Evolutionary conservation across 2,888 invertebrate species (phyloP), one percentile per base, ranked within the genome.

Genomic region (Altica lythri): DNA sequence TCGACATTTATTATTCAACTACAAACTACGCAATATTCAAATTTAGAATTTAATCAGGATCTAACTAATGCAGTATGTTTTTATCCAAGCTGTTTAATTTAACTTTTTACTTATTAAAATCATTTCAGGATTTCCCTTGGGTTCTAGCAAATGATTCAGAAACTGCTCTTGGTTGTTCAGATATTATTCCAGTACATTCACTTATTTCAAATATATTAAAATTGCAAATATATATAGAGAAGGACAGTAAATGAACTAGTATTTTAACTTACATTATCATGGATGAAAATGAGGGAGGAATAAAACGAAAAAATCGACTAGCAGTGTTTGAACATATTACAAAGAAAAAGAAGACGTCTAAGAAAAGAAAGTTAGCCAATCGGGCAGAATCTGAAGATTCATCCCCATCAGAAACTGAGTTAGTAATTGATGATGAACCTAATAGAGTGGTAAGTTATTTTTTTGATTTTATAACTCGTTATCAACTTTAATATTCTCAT

Each of bases 1-100:
- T 71, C 78, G 43, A 82, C 81, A 60, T 88, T 88, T 69, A 76
- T 77, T n/a, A 80, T 88, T 52, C 78, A 80, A 54, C 71, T 86
- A 42, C 78, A 82, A 58, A 83, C 84, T 10, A 81, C 81, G 61
- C 83, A 84, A 68, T 80, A 81, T n/a, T 79, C 81, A 5, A 81
- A 80, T 44, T 72, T 83, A 17, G 73, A 78, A 14, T 74, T 85
- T 47, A 78, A 79, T 54, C 79, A 79, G 61, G 81, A 83, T 69
- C 77, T 81, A 34, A 72, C 76, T 34, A 79, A 79, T 64, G 75
- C 78, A 65, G 75, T 77, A 48, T 19, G 50, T 48, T 29, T 25
- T 4, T 27, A 10, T 37, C 18, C 17, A 8, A 1, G 10, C 13
- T 4, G 34, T 10, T 14, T 32, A 13, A 32, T 14, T 25, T 9